Conservation (phyloP, 2,888 invertebrate species). For the Agapostemon virescens region DNA sequence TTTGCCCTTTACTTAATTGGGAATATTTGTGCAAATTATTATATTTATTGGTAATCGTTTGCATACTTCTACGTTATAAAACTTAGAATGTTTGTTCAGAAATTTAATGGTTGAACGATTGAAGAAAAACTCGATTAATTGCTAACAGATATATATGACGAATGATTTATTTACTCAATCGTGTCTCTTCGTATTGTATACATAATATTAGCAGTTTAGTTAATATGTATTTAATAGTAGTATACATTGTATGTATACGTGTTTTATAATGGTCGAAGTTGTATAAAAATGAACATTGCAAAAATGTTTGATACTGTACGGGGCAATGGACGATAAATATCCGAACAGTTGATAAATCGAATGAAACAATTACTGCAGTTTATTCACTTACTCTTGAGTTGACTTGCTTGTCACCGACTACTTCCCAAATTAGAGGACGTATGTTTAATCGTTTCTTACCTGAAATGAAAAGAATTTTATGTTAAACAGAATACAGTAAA, state of each 20-base stretch:
- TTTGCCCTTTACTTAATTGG: neutral
- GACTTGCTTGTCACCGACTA: neutral
- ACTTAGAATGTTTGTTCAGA: neutral
- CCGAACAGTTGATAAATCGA: neutral
- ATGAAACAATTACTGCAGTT: neutral
- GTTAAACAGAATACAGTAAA: neutral
- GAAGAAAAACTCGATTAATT: neutral
- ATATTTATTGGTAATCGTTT: neutral
- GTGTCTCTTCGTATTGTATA: neutral
- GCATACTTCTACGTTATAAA: neutral
- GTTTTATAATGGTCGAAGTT: too few species aligned
- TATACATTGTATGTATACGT: neutral
- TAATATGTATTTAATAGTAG: too few species aligned
- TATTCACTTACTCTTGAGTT: neutral
- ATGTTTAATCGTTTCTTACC: conserved; percentile 14
- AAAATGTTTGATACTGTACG: neutral
- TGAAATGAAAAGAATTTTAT: conserved; percentile 1
- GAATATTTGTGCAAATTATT: neutral
- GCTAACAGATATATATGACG: neutral
- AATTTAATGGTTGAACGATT: neutral
- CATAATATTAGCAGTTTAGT: too few species aligned
- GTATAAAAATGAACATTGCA: neutral
- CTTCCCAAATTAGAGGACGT: neutral
- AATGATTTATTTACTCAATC: too few species aligned
- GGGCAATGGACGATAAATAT: neutral